Base-by-base conservation (phyloP, 2,888 invertebrate genomes). In the Rhamphomyia laevipes region DNA sequence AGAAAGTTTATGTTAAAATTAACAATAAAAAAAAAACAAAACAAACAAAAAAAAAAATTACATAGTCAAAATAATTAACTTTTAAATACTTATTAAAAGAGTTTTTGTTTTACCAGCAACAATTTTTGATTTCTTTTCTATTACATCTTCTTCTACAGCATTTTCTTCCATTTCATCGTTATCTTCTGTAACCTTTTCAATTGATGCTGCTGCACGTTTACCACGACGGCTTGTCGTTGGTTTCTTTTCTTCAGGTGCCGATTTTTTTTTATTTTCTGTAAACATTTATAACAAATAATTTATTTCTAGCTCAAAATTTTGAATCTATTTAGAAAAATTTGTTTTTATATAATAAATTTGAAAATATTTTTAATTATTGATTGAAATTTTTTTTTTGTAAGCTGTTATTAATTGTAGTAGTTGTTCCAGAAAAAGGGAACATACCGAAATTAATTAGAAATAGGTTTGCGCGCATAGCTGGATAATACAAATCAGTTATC, bases 51-150 rank as follows among this genome's bases (percentile, higher is more conserved):
- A 9, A 15, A 37, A 37, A 38, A 11, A 17, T 16, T 17, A 2
- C n/a, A n/a, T n/a, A n/a, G n/a, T n/a, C n/a, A n/a, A n/a, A n/a
- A n/a, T n/a, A n/a, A n/a, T n/a, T n/a, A n/a, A n/a, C n/a, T n/a
- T n/a, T n/a, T n/a, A 5, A 7, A 9, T 15, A 15, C 15, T 38
- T 38, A 38, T 5, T 12, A 38, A 1, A 18, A 38, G 9, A 38
- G 18, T 38, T 11, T 46, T 63, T 63, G n/a, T 51, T 67, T 69
- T 55, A 63, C 63, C 35, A 50, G 59, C n/a, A n/a, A n/a, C 47
- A 23, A 9, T 37, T 33, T 50, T 54, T 42, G 58, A 56, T 63
- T 62, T 35, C 51, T 60, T 61, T n/a, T 55, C 44, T 40, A 55
- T 53, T 23, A 55, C 55, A 16, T 41, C 48, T 42, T 45, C 48